Conservation (phyloP, 2,797 vertebrate species). For the Sebastes iracundus region DNA sequence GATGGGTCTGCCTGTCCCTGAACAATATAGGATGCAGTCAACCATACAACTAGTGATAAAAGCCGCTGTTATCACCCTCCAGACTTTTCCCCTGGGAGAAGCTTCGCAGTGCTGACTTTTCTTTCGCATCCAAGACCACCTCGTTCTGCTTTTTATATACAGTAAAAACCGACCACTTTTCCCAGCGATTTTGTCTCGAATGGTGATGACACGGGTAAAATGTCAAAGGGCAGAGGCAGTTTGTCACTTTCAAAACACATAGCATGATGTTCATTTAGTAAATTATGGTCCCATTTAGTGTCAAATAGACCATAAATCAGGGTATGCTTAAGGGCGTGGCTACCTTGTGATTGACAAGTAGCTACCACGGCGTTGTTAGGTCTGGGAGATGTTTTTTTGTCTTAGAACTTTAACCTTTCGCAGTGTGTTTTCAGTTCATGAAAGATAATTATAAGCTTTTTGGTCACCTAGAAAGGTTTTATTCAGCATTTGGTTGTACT, state of each 20-base stretch:
- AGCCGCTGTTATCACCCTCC: conserved; percentile 75
- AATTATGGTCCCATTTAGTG: too few species aligned
- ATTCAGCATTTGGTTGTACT: too few species aligned
- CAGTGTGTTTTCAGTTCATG: too few species aligned
- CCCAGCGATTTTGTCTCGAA: neutral
- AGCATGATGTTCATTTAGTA: too few species aligned
- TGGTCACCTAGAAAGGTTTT: too few species aligned
- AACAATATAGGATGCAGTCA: conserved; percentile 78
- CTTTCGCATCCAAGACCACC: conserved; percentile 23
- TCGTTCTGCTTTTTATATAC: conserved; percentile 21
- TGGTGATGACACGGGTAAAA: conserved; percentile 13
- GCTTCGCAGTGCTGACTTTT: conserved; percentile 33
- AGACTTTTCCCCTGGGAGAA: conserved; percentile 53
- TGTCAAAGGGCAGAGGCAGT: neutral
- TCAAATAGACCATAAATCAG: too few species aligned
- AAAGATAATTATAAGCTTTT: too few species aligned
- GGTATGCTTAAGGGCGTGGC: too few species aligned
- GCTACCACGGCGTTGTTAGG: accelerated
- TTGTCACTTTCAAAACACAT: conserved; percentile 20
- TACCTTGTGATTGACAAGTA: too few species aligned
- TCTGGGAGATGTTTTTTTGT: too few species aligned
- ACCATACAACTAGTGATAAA: conserved; percentile 77
- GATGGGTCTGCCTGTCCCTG: conserved; percentile 67
- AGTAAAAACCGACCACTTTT: neutral
- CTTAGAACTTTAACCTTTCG: too few species aligned